Percentiles rank a stretch among this genome's conserved stretches.
phyloP scores from a whole-genome alignment of 64 coral and sea anemone genomes.

The Montipora capricornis region DNA sequence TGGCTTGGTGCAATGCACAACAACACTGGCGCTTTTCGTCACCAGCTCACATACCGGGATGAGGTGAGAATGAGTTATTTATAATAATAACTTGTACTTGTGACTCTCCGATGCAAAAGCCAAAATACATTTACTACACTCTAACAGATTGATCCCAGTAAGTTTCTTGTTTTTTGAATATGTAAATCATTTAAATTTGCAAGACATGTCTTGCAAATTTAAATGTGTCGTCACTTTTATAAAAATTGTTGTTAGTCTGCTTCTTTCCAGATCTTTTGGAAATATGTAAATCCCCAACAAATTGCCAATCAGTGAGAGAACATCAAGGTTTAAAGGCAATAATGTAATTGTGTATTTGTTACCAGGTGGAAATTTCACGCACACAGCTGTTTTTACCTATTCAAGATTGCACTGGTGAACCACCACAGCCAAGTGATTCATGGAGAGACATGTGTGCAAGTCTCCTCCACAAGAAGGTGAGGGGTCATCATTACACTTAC shows the following conservation, averaged over 20 bases:
- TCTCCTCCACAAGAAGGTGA: constrained; percentile 42
- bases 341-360: not conserved
- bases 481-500: not conserved
- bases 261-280: too few species aligned
- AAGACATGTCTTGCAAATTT: too few species aligned
- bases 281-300: too few species aligned
- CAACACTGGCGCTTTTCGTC: constrained; percentile 54
- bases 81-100: too few species aligned
- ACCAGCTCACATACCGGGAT: constrained; percentile 63
- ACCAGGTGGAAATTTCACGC: constrained; percentile 27
- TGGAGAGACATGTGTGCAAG: constrained; percentile 58
- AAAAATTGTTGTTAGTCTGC: too few species aligned
- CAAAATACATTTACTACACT: too few species aligned
- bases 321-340: not conserved
- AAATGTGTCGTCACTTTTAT: too few species aligned
- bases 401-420: not conserved
- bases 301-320: too few species aligned
- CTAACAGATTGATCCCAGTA: too few species aligned
- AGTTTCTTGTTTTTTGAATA: not conserved
- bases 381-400: constrained; percentile 1
- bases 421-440: constrained; percentile 1
- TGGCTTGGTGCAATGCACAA: constrained; percentile 18
- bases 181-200: not conserved
- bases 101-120: not conserved
- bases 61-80: constrained; percentile 26